phyloP scores from a whole-genome alignment of 2,113 vertebrate species.

The Tachycineta bicolor region DNA sequence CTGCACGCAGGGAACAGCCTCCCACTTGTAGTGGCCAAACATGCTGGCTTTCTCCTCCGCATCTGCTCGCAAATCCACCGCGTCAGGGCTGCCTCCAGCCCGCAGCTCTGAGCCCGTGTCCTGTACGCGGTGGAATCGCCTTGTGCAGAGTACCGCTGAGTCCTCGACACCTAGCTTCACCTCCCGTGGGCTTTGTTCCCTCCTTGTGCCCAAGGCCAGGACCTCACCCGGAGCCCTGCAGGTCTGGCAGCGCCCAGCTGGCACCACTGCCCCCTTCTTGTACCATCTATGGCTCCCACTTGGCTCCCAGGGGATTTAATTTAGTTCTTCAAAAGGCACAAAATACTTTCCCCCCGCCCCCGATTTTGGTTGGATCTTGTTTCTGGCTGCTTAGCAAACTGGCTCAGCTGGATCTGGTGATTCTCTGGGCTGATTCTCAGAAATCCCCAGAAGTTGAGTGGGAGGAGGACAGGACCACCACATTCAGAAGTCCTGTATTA shows the following conservation, averaged over 20 bases:
- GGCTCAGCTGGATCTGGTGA: too few species aligned
- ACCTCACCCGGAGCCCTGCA: neutral
- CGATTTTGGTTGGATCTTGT: neutral
- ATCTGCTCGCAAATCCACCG: neutral
- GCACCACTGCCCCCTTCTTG: neutral
- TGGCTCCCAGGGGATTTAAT: neutral
- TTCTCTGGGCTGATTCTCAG: neutral
- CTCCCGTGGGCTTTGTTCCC: accelerated
- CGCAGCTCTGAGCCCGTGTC: accelerated
- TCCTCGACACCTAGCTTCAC: neutral
- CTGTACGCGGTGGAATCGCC: accelerated
- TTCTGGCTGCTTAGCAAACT: neutral
- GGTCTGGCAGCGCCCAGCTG: neutral
- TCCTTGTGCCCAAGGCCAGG: neutral
- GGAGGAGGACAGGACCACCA: neutral
- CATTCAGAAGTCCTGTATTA: neutral
- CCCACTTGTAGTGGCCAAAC: constrained; percentile 14
- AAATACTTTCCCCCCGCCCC: accelerated
- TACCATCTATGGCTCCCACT: neutral
- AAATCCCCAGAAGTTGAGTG: neutral
- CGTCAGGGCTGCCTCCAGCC: neutral
- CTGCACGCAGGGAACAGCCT: neutral
- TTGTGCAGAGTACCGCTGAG: neutral
- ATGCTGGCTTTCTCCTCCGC: neutral
- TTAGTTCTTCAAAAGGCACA: neutral